These are phyloP conservation scores for Astreopora myriophthalma DNA, from an alignment of 64 coral and sea anemone genomes.

Conservation along the genomic window DNA sequence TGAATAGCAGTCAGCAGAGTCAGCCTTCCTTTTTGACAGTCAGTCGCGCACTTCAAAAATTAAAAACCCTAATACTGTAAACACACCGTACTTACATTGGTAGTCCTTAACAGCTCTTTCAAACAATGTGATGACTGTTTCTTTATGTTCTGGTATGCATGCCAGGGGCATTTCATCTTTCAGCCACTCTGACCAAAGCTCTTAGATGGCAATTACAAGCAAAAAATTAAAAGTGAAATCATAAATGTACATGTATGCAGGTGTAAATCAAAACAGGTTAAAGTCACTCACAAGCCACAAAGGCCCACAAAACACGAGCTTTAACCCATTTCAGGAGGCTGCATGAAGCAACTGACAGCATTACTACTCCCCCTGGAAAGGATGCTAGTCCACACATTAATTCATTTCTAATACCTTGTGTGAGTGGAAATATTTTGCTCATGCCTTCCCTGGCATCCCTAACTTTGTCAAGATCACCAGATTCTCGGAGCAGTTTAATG, in stretches of 20 bases:
- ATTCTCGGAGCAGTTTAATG: constrained; percentile 82
- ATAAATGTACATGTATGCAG: not conserved
- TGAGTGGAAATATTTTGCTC: constrained; percentile 95
- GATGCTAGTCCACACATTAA: no score
- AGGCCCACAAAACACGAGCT: no score
- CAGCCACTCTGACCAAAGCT: constrained; percentile 94
- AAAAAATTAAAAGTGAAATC: not conserved
- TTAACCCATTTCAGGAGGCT: no score
- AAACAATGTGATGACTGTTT: constrained; percentile 78
- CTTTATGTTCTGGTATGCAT: constrained; percentile 85
- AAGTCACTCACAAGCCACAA: no score
- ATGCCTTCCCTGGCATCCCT: constrained; percentile 83
- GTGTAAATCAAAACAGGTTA: no score
- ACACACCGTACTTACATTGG: constrained; percentile 76
- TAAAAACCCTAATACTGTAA: no score
- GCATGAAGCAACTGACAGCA: no score
- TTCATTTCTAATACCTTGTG: constrained; percentile 76
- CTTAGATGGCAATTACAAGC: constrained; percentile 23
- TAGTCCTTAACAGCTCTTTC: constrained; percentile 92
- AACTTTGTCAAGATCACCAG: constrained; percentile 87
- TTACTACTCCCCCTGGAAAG: no score
- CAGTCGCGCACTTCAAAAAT: no score
- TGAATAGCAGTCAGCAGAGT: no score
- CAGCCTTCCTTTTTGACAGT: no score
- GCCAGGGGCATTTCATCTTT: constrained; percentile 96